Conservation (phyloP, 2,797 vertebrate genomes). For the Apodemus agrarius region DNA sequence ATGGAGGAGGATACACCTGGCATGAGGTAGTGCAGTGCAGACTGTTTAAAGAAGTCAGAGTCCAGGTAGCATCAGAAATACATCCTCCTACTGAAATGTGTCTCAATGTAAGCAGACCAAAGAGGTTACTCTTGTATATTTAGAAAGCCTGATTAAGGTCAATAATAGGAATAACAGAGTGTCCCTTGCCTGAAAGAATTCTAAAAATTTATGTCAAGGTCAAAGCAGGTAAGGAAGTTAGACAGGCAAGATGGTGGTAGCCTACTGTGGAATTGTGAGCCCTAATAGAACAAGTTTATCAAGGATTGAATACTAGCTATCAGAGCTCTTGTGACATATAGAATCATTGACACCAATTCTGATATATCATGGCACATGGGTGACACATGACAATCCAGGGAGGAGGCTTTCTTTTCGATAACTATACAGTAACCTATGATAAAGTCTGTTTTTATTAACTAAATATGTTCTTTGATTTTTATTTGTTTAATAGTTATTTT, state of each 20-base stretch:
- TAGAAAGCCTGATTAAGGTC: accelerated
- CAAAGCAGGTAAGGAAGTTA: not conserved
- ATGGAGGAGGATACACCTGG: not conserved
- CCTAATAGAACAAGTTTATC: not conserved
- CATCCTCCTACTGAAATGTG: not conserved
- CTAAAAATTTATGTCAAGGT: not conserved
- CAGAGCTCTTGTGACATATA: not conserved
- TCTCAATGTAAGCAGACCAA: not conserved
- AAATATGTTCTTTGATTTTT: not conserved
- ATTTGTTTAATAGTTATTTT: not conserved
- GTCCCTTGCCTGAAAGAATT: not conserved
- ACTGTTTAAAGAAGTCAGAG: not conserved
- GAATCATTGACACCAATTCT: not conserved
- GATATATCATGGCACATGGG: not conserved
- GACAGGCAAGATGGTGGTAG: not conserved
- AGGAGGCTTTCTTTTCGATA: not conserved
- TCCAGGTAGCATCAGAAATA: not conserved
- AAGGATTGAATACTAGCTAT: not conserved
- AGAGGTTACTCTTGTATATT: not conserved
- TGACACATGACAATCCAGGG: not conserved
- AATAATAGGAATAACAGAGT: not conserved
- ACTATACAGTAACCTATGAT: not conserved
- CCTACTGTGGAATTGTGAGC: not conserved
- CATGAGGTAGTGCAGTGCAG: not conserved
- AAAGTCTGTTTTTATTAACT: not conserved